These are phyloP conservation scores for Cataglyphis cursor DNA, from an alignment of 2,888 invertebrate genomes.

Conservation along the genomic window DNA sequence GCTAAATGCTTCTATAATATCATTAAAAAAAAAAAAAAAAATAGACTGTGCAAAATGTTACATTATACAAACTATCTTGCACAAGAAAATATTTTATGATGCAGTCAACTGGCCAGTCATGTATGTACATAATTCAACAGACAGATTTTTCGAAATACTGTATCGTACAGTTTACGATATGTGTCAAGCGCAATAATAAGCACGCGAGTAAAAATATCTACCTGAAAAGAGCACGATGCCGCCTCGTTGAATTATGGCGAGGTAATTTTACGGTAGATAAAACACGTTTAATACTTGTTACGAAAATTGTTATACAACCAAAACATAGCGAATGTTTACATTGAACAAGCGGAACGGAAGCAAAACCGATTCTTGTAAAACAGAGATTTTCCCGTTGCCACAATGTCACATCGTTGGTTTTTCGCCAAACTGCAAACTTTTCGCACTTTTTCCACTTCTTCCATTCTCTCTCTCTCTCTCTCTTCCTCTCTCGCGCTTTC, in stretches of 20 bases:
- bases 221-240: background rate
- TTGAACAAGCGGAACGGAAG: background rate
- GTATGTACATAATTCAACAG: constrained; percentile 9
- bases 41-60: background rate
- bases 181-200: constrained; percentile 30
- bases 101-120: background rate
- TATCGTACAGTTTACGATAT: constrained; percentile 3
- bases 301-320: constrained; percentile 23
- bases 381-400: constrained; percentile 23
- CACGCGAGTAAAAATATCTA: constrained; percentile 14
- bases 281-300: constrained; percentile 22
- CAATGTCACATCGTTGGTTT: constrained; percentile 28
- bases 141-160: constrained; percentile 31
- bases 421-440: constrained; percentile 23
- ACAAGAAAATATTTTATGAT: constrained; percentile 25
- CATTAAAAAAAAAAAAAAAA: background rate
- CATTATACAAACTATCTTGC: background rate
- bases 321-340: constrained; percentile 14
- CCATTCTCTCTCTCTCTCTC: background rate
- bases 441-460: background rate
- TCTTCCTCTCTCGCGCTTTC: background rate
- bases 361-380: constrained; percentile 41
- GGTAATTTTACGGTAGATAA: constrained; percentile 36
- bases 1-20: constrained; percentile 9
- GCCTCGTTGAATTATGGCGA: constrained; percentile 6